phyloP scores from a whole-genome alignment of 2,113 vertebrate genomes.

The Ptilonorhynchus violaceus region DNA sequence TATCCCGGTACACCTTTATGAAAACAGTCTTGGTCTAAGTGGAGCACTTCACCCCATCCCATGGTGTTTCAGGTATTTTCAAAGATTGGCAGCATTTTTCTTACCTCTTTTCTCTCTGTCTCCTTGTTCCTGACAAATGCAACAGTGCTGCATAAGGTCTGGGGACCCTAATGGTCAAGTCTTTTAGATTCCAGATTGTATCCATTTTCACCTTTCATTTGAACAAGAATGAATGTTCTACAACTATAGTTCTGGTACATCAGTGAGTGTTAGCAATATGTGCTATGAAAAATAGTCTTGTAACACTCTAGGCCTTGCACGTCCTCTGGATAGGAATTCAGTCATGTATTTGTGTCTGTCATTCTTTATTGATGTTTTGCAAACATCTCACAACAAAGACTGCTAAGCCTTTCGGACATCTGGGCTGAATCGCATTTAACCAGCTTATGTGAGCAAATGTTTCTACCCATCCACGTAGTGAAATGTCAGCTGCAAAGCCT shows the following conservation, averaged over 20 bases:
- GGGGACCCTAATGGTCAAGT: background rate
- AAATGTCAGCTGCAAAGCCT: background rate
- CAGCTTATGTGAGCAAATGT: constrained; percentile 32
- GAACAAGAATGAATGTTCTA: background rate
- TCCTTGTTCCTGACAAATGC: background rate
- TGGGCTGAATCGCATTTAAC: constrained; percentile 28
- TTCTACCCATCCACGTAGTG: background rate
- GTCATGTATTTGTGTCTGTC: background rate
- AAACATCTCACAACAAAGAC: constrained; percentile 17
- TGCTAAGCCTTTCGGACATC: background rate
- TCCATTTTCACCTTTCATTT: background rate
- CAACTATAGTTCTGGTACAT: background rate
- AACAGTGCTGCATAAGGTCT: background rate
- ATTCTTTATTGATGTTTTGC: background rate
- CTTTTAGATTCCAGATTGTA: background rate
- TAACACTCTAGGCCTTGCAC: background rate
- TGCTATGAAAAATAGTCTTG: background rate
- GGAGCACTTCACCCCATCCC: rapidly evolving
- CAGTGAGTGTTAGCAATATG: background rate
- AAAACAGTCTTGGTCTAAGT: background rate
- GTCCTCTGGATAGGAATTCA: background rate
- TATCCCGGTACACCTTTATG: background rate
- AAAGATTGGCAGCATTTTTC: background rate
- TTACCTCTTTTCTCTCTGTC: background rate
- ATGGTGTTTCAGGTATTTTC: background rate